Percentiles rank a stretch among this genome's conserved stretches.
Conservation (phyloP, 2,113 vertebrate species). For the Hydropotes inermis region DNA sequence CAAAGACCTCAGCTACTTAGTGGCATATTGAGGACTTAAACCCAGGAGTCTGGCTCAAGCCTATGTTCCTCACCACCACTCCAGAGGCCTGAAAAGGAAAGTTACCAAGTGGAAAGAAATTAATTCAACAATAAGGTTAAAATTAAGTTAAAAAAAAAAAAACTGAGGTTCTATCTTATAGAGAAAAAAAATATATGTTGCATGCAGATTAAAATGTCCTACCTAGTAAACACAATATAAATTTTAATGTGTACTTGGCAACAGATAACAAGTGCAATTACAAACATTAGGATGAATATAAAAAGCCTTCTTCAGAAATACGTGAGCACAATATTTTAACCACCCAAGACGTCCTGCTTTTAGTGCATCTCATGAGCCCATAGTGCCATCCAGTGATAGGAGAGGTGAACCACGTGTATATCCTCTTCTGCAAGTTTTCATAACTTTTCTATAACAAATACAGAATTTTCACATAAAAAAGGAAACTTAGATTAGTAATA, state of each 20-base stretch:
- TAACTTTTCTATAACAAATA: background rate
- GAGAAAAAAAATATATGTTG: background rate
- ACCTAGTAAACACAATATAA: constrained; percentile 28
- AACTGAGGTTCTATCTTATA: background rate
- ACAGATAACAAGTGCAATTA: background rate
- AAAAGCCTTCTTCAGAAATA: constrained; percentile 9
- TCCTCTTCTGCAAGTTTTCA: background rate
- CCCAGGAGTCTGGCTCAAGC: background rate
- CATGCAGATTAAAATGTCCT: background rate
- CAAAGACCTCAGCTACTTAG: background rate
- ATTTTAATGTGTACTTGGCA: background rate
- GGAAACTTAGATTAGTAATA: background rate
- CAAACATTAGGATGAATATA: constrained; percentile 18
- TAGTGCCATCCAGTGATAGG: background rate
- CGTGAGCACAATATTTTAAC: background rate
- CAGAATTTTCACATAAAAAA: background rate
- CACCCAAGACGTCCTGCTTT: background rate
- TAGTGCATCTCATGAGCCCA: background rate
- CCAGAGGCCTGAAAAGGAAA: background rate
- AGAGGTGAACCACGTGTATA: background rate
- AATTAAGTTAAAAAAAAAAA: background rate
- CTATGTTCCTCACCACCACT: background rate
- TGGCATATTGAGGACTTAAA: background rate
- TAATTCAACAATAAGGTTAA: constrained; percentile 18
- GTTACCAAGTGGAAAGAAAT: background rate